phyloP scores from a whole-genome alignment of 2,888 invertebrate species.

The Eucera pruinosa region DNA sequence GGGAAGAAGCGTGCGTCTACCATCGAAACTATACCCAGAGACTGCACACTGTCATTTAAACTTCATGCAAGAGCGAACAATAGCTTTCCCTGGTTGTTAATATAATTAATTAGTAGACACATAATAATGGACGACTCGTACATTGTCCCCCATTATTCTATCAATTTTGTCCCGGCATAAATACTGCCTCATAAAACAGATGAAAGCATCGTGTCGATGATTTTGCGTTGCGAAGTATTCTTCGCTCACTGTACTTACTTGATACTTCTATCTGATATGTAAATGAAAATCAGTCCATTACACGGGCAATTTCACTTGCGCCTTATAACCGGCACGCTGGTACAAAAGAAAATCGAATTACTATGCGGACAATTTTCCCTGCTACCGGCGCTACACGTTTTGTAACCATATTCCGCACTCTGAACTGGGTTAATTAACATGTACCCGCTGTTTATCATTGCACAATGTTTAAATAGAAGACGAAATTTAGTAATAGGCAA shows the following conservation, averaged over 20 bases:
- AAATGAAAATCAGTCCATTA: conserved; percentile 47
- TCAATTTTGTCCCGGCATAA: not conserved
- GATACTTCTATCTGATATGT: conserved; percentile 24
- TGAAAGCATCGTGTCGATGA: conserved; percentile 5
- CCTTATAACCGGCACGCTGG: not conserved
- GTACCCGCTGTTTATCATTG: not conserved
- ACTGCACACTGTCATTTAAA: conserved; percentile 42
- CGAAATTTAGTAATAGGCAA: not conserved
- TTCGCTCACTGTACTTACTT: not conserved
- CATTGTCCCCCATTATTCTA: conserved; percentile 20
- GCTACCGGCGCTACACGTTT: not conserved
- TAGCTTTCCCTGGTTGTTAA: conserved; percentile 57
- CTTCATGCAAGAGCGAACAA: conserved; percentile 49
- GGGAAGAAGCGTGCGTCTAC: conserved; percentile 36
- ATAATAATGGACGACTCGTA: conserved; percentile 11
- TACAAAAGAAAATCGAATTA: conserved; percentile 15
- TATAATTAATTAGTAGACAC: conserved; percentile 54
- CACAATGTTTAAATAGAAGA: not conserved
- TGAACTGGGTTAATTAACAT: not conserved
- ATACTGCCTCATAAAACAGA: conserved; percentile 2
- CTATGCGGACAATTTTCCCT: conserved; percentile 9
- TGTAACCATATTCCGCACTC: not conserved
- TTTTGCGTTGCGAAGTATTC: not conserved
- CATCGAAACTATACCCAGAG: conserved; percentile 16
- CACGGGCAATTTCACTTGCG: conserved; percentile 26